phyloP scores from a whole-genome alignment of 2,113 vertebrate species.

The Phainopepla nitens region DNA sequence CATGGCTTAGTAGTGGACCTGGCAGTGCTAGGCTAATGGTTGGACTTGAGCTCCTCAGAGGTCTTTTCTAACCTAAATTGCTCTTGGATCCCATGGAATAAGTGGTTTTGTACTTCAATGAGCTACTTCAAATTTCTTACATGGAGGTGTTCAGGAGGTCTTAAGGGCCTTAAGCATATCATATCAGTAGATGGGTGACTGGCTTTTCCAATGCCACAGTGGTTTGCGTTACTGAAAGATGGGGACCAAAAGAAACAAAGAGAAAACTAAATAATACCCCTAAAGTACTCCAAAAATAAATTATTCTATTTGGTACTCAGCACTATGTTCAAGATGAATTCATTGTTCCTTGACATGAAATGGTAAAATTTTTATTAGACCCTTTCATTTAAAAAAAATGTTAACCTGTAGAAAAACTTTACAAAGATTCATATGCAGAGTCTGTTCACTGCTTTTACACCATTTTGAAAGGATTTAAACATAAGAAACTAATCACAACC shows the following conservation, averaged over 20 bases:
- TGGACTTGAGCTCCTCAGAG: rapidly evolving
- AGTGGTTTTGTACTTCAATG: neutral
- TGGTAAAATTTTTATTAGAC: neutral
- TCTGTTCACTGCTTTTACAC: neutral
- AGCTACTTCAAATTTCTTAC: neutral
- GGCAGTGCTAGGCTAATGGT: neutral
- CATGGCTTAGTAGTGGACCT: neutral
- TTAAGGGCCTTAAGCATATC: neutral
- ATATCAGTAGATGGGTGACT: neutral
- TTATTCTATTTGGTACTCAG: neutral
- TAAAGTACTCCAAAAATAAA: neutral
- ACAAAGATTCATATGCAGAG: neutral
- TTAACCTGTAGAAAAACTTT: neutral
- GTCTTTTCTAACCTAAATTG: neutral
- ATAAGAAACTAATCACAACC: neutral
- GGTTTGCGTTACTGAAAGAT: neutral
- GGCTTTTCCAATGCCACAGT: neutral
- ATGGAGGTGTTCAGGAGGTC: neutral
- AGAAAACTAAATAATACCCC: neutral
- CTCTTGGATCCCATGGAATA: neutral
- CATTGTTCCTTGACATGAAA: neutral
- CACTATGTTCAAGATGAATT: neutral
- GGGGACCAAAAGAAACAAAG: neutral
- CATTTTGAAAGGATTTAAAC: neutral
- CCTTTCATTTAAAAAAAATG: neutral